Evolutionary conservation across 2,888 invertebrate species (phyloP).

Genomic region (Xestia xanthographa): DNA sequence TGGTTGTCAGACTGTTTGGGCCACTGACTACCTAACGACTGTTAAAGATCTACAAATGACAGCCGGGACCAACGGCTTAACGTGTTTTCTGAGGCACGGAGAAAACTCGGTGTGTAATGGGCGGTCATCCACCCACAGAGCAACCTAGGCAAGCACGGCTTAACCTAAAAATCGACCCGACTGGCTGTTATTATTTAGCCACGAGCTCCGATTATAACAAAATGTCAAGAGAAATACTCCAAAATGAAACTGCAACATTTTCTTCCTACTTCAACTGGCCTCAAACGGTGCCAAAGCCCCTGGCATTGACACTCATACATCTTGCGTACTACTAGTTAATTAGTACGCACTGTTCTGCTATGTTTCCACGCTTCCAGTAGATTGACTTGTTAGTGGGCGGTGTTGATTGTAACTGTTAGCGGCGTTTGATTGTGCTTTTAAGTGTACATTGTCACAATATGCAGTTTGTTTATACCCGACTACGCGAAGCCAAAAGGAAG

Average conservation of each 20-base stretch:
- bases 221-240: background rate
- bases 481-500: too few species aligned
- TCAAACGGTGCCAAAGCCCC: conserved; percentile 49
- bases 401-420: conserved; percentile 34
- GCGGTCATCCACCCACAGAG: too few species aligned
- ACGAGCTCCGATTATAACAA: background rate
- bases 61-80: too few species aligned
- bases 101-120: too few species aligned
- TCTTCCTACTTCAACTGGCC: conserved; percentile 45
- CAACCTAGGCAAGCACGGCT: too few species aligned
- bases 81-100: too few species aligned
- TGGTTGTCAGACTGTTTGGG: too few species aligned
- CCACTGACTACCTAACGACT: too few species aligned
- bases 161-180: too few species aligned
- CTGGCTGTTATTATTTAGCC: too few species aligned
- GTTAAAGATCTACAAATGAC: too few species aligned
- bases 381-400: conserved; percentile 41
- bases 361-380: conserved; percentile 44
- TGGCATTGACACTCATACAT: conserved; percentile 55
- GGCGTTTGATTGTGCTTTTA: conserved; percentile 25
- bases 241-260: conserved; percentile 23
- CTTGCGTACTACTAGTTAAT: conserved; percentile 49
- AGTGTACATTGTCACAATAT: conserved; percentile 3
- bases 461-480: too few species aligned
- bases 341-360: conserved; percentile 31